Evolutionary conservation across 2,113 vertebrate genomes (phyloP), one percentile per base, ranked within the genome.

Genomic region (Zosterops pallidus): DNA sequence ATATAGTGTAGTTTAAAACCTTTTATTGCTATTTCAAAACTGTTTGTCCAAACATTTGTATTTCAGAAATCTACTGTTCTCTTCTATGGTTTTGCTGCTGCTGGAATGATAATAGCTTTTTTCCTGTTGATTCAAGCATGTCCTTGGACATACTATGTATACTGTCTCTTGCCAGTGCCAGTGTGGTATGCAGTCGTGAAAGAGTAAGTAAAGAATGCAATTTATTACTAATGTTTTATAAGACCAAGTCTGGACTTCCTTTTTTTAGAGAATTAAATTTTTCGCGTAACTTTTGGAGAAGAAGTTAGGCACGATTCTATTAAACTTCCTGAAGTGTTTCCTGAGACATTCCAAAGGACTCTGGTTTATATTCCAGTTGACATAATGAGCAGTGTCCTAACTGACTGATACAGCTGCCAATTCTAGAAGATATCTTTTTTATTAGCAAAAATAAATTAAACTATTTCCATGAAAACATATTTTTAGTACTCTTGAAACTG

Each of bases 101-200:
- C 97, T 90, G 97, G 98, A 42, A 33, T 98, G 71, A 91, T 94
- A 37, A 97, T 99, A 85, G 87, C 94, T 13, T 75, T 98, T 37
- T 99, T 99, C 91, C 98, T 99, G 97, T 96, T 98, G 83, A 96
- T 99, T 94, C 99, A 99, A 97, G 98, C 97, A 41, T 98, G 98
- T 96, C 99, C 99, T 46, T 95, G 98, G 96, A 99, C 98, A 6
- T 99, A 99, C 83, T 99, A 99, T 37, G 21, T 99, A 68, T 99
- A 99, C 94, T 99, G 99, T 85, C 97, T 99, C 80, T 97, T 99
- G 86, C 99, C 99, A 14, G 96, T 99, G n/a, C 97, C 98, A 13
- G 94, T 99, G 12, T 99, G 99, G 99, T 98, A 99, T 97, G 97
- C 98, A 33, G 98, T 99, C 74, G 93, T 98, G 6, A 99, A 97